phyloP scores from a whole-genome alignment of 2,113 vertebrate genomes.

The Capreolus pygargus region DNA sequence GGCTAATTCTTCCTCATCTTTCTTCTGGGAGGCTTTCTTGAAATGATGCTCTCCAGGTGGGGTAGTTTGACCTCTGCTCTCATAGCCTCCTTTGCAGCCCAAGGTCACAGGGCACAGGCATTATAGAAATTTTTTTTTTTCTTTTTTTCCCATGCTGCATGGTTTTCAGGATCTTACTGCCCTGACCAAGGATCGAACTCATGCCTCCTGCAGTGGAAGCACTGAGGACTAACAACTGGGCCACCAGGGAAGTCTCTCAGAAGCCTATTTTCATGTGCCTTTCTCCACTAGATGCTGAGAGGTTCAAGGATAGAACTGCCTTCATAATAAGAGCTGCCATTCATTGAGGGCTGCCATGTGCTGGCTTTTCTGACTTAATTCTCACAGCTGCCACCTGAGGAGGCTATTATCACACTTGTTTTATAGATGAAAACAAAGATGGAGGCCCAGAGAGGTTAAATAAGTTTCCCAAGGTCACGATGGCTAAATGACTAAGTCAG shows the following conservation, averaged over 20 bases:
- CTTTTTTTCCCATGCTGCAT: not conserved
- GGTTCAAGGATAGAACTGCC: not conserved
- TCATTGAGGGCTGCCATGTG: not conserved
- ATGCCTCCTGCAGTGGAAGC: not conserved
- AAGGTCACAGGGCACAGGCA: not conserved
- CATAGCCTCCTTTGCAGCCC: not conserved
- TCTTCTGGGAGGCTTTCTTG: not conserved
- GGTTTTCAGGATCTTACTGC: not conserved
- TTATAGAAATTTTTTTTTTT: not conserved
- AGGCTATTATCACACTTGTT: not conserved
- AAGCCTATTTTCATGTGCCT: not conserved
- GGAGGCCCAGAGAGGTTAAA: not conserved
- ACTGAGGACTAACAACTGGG: not conserved
- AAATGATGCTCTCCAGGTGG: not conserved
- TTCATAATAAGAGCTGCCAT: not conserved
- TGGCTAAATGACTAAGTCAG: not conserved
- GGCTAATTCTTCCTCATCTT: not conserved
- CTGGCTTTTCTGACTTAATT: not conserved
- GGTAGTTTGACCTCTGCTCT: not conserved
- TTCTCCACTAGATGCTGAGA: not conserved
- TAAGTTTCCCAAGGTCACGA: not conserved
- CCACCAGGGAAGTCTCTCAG: not conserved
- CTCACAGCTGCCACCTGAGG: not conserved
- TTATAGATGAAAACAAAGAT: not conserved
- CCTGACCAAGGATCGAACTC: not conserved